Base-by-base conservation (phyloP, 2,888 invertebrate species). In the Adelognathus sp. region DNA sequence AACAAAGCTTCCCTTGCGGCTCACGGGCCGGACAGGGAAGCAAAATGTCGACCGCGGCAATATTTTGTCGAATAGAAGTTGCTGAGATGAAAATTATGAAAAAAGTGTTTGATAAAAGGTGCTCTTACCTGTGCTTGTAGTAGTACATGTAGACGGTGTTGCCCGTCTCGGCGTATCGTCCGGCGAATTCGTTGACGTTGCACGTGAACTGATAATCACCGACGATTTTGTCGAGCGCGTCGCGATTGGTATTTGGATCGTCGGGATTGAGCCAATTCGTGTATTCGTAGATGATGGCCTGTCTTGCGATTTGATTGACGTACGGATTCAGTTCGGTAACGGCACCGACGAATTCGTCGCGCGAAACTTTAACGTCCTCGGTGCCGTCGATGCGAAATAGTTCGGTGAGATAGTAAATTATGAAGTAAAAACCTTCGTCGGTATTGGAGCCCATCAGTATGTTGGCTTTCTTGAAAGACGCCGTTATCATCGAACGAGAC, bases 201-300 rank as follows among this genome's bases (percentile, higher is more conserved):
- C 99, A 99, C 21, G 98, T 97, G 91, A 98, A 98, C 89, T 98
- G 97, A 88, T 96, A 97, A 91, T 99, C 98, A 9, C 98, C 98
- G 27, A 98, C 97, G 94, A 98, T 97, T 91, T 97, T 97, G 90
- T 98, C 98, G 70, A 98, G 92, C 21, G 96, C 95, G 89, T 97
- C 95, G 46, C 97, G 94, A 92, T 98, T 97, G 88, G 95, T 94
- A 52, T 95, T 93, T 0, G 96, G 95, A 92, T 98, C 97, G 82
- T 97, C 96, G 0, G 97, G 96, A 88, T 96, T 95, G 83, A 96
- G 92, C 97, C 97, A 98, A 91, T 98, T 96, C 5, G 97, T 97
- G 91, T 98, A 98, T 90, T 98, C 97, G 92, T 96, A 98, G 56
- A 97, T 94, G 85, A 98, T 97, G 16, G 98, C 98, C 89, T 98